Base-by-base conservation (phyloP, 2,797 vertebrate genomes). In the Thalassophryne amazonica region DNA sequence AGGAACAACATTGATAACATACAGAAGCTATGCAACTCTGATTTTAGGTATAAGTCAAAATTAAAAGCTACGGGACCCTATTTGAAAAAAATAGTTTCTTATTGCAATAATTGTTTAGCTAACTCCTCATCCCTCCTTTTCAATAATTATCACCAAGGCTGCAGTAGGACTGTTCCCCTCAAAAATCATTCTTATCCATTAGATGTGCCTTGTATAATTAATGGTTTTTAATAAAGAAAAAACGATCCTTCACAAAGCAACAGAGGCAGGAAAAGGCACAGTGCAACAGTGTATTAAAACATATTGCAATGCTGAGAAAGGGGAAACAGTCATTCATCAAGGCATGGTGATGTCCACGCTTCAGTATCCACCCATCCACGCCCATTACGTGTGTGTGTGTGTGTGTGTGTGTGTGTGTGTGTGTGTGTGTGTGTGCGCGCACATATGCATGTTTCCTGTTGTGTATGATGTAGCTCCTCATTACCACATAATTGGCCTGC, bases 211-310 rank as follows among this genome's bases (percentile, higher is more conserved):
- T 43, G 55, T 60, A 78, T 83, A 88, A 89, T 89, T 76, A 86
- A 89, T 89, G 79, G 43, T 74, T 81, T 86, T 84, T 85, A 89
- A 90, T 88, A 86, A 85, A 83, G 71, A 84, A 81, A 71, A 78
- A 79, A 49, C 70, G 65, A 71, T 69, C 70, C 53, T 43, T 87
- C 62, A 40, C 62, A 63, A 68, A 62, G 69, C 59, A 60, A 56
- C 51, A 33, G 46, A 36, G 56, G 34, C 18, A 38, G 69, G 58
- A 78, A 73, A 71, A 76, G 73, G 65, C 80, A 62, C 73, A 53
- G 58, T 53, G 62, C 50, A 56, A 73, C 40, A 59, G 40, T 76
- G 58, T 81, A 85, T 88, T 86, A 84, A 87, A 89, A 89, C 65
- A 80, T 84, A 85, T 84, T 87, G 84, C 73, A 76, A 65, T 70